Percentiles rank a stretch among this genome's conserved stretches.
Conservation (phyloP, 2,797 vertebrate genomes). For the Lophius americanus region DNA sequence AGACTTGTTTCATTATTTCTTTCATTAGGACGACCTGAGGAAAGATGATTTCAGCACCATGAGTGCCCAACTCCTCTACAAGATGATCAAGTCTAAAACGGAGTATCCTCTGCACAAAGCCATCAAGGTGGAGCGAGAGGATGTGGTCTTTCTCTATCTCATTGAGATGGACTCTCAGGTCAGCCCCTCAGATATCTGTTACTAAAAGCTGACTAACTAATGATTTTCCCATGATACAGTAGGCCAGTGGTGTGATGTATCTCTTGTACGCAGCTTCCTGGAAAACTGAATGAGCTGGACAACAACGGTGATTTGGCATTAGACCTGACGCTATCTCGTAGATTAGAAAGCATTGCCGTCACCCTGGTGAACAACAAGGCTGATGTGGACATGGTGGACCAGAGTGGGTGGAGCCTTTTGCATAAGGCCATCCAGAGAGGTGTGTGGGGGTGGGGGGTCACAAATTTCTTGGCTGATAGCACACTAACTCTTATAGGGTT, state of each 20-base stretch:
- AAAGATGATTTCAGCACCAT: constrained; percentile 99
- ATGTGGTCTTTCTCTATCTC: constrained; percentile 96
- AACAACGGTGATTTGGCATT: constrained; percentile 94
- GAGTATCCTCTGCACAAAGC: constrained; percentile 97
- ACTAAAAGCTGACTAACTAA: background rate
- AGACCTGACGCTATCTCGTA: constrained; percentile 91
- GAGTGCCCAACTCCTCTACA: constrained; percentile 95
- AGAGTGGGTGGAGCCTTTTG: constrained; percentile 95
- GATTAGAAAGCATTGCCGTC: constrained; percentile 93
- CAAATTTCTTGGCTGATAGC: too few species aligned
- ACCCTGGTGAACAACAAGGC: constrained; percentile 94
- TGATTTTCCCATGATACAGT: background rate
- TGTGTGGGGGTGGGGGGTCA: constrained; percentile 50
- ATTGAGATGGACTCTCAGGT: constrained; percentile 99
- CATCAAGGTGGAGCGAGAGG: constrained; percentile 96
- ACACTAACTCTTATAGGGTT: too few species aligned
- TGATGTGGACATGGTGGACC: constrained; percentile 95
- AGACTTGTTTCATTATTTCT: background rate
- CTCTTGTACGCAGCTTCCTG: constrained; percentile 85
- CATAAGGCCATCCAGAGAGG: constrained; percentile 98
- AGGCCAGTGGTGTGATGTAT: background rate
- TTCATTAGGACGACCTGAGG: constrained; percentile 90
- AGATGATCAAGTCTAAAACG: constrained; percentile 99
- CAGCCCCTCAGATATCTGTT: constrained; percentile 8
- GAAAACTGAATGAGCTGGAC: constrained; percentile 94